Percentiles rank a stretch among this genome's conserved stretches.
Conservation (phyloP, 2,797 vertebrate genomes). For the Cynodonichthys magdalenae region DNA sequence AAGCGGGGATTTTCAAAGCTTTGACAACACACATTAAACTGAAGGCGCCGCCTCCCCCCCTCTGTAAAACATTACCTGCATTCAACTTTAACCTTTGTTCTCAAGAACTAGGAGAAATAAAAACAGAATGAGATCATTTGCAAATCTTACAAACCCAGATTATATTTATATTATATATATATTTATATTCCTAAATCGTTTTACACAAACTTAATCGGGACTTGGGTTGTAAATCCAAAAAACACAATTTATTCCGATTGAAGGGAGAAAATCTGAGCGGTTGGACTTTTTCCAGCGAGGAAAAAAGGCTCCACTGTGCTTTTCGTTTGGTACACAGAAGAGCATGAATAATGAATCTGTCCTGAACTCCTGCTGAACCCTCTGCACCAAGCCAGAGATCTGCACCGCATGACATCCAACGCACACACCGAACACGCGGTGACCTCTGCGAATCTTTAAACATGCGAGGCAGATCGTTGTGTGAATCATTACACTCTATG, state of each 20-base stretch:
- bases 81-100: too few relatives aligned
- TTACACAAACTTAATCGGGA: too few relatives aligned
- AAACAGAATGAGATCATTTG: too few relatives aligned
- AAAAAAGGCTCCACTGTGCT: slow-evolving; percentile 29
- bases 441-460: slow-evolving; percentile 60
- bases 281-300: slow-evolving; percentile 28
- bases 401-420: slow-evolving; percentile 67
- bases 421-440: slow-evolving; percentile 46
- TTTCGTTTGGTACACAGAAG: slow-evolving; percentile 52
- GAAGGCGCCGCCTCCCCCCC: slow-evolving; percentile 22
- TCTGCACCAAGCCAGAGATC: slow-evolving; percentile 64
- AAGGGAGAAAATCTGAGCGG: slow-evolving; percentile 11
- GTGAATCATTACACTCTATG: slow-evolving; percentile 58
- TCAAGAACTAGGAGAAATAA: too few relatives aligned
- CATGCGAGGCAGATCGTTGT: slow-evolving; percentile 41
- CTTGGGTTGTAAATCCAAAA: slow-evolving; percentile 15
- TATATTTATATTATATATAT: too few relatives aligned
- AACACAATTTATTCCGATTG: slow-evolving; percentile 30
- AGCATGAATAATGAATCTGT: slow-evolving; percentile 75
- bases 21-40: slow-evolving; percentile 66
- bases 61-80: slow-evolving; percentile 47
- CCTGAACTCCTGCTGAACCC: slow-evolving; percentile 76
- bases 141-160: too few relatives aligned
- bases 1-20: slow-evolving; percentile 65
- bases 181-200: too few relatives aligned